These are phyloP conservation scores for Tetraneura akinire DNA, from an alignment of 1,140 invertebrate species.

Conservation along the genomic window DNA sequence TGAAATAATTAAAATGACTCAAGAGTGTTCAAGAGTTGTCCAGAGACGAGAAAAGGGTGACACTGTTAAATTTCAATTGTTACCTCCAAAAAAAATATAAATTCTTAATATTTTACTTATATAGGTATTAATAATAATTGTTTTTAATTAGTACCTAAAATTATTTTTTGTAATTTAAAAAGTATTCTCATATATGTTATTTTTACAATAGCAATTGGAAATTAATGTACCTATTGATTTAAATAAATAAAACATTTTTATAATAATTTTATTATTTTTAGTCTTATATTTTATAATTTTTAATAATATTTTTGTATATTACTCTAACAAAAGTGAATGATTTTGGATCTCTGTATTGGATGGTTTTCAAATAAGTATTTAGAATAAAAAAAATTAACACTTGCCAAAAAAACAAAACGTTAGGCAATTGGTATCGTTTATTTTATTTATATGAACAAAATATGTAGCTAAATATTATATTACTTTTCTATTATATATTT, in stretches of 20 bases:
- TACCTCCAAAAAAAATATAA: slow-evolving; percentile 15
- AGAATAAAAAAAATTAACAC: slow-evolving; percentile 10
- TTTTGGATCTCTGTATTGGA: slow-evolving; percentile 45
- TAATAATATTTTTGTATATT: neutral
- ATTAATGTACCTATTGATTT: neutral
- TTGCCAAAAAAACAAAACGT: slow-evolving; percentile 26
- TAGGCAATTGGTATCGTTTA: neutral
- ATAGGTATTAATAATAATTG: neutral
- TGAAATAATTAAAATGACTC: slow-evolving; percentile 38
- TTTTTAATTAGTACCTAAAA: slow-evolving; percentile 16
- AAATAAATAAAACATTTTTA: slow-evolving; percentile 15
- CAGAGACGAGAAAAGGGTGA: slow-evolving; percentile 46
- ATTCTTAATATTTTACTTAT: neutral
- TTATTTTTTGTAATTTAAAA: too few relatives aligned
- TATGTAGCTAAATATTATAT: neutral
- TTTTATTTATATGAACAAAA: slow-evolving; percentile 24
- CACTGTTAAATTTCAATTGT: slow-evolving; percentile 36
- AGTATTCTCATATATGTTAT: neutral
- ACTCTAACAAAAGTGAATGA: neutral
- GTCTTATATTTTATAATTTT: neutral
- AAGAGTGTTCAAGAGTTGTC: slow-evolving; percentile 34
- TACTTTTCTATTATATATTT: too few relatives aligned
- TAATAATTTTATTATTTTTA: neutral
- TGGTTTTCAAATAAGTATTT: slow-evolving; percentile 37
- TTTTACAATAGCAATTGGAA: neutral